Evolutionary conservation across 2,113 vertebrate species (phyloP).

Genomic region (Zosterops borbonicus): DNA sequence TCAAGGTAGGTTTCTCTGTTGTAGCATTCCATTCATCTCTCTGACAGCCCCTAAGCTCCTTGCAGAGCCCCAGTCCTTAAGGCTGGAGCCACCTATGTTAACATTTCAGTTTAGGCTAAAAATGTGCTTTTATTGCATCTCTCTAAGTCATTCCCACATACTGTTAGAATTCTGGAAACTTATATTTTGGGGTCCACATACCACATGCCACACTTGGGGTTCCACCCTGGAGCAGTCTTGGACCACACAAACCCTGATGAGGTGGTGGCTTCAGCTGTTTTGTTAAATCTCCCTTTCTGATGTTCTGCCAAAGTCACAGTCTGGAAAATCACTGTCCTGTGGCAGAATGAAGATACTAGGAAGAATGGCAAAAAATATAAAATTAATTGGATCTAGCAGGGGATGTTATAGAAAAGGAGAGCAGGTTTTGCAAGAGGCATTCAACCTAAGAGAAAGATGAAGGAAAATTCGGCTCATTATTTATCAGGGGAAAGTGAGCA

Average conservation of each 20-base stretch:
- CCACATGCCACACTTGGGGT: fast-evolving
- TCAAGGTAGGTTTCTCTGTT: background rate
- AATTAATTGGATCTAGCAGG: background rate
- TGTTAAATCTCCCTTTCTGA: background rate
- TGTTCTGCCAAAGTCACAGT: background rate
- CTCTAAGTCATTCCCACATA: background rate
- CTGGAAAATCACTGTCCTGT: slow-evolving; percentile 15
- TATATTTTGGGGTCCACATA: background rate
- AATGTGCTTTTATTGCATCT: background rate
- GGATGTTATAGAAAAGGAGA: background rate
- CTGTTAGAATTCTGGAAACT: too few species aligned
- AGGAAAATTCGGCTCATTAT: background rate
- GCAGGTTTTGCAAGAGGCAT: background rate
- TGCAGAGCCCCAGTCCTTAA: background rate
- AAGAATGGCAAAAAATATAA: background rate
- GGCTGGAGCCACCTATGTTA: background rate
- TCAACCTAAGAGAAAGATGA: background rate
- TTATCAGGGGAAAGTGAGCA: background rate
- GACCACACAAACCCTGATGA: background rate
- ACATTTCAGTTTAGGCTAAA: background rate
- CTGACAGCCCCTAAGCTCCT: background rate
- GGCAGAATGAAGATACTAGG: background rate
- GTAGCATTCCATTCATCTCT: background rate
- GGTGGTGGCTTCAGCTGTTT: background rate
- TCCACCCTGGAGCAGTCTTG: background rate